These are phyloP conservation scores for Teleogryllus occipitalis DNA, from an alignment of 1,140 invertebrate genomes.

Conservation along the genomic window DNA sequence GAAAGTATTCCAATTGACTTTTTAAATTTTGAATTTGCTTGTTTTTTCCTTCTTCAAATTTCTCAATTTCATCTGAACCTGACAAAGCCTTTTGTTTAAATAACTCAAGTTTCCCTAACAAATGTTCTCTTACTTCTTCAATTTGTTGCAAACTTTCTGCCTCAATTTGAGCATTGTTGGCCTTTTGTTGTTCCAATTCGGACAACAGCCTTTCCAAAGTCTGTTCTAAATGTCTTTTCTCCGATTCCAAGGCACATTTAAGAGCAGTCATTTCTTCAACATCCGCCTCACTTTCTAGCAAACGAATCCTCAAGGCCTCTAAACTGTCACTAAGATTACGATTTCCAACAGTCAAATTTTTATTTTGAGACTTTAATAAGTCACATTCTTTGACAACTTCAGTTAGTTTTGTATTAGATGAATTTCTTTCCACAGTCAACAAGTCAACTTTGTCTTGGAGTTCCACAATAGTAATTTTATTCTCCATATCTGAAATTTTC, in stretches of 20 bases:
- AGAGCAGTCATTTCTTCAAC: background rate
- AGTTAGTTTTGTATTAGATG: background rate
- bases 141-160: slow-evolving; percentile 7
- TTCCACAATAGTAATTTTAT: slow-evolving; percentile 11
- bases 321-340: background rate
- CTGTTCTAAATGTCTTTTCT: background rate
- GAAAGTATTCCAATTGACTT: background rate
- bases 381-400: background rate
- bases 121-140: background rate
- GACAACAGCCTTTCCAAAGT: background rate
- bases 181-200: background rate
- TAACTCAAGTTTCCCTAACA: background rate
- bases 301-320: background rate
- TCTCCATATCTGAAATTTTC: slow-evolving; percentile 9
- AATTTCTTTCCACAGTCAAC: background rate
- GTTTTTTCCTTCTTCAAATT: background rate
- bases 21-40: background rate
- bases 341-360: slow-evolving; percentile 8
- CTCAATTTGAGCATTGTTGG: background rate
- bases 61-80: background rate
- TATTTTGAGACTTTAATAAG: background rate
- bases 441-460: slow-evolving; percentile 11
- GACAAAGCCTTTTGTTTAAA: slow-evolving; percentile 8
- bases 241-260: background rate
- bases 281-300: slow-evolving; percentile 7